These are phyloP conservation scores for Plecotus auritus DNA, from an alignment of 2,113 vertebrate species.

Conservation along the genomic window DNA sequence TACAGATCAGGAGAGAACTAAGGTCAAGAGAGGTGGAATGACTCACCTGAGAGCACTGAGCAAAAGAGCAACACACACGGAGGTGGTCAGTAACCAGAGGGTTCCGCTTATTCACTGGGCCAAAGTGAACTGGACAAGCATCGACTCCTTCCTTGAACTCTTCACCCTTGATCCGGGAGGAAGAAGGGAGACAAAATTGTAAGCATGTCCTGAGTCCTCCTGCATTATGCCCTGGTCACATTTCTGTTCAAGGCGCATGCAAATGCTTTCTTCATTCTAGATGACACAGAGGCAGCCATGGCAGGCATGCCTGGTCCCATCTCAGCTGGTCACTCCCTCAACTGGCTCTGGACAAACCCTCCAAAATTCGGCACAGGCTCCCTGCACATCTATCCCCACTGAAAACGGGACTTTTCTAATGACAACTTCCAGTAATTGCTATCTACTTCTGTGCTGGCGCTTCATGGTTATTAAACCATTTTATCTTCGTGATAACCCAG, in stretches of 20 bases:
- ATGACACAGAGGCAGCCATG: neutral
- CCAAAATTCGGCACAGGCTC: neutral
- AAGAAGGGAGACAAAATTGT: neutral
- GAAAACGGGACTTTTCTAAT: neutral
- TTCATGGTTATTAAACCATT: neutral
- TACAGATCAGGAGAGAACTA: neutral
- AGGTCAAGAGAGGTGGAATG: neutral
- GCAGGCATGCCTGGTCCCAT: neutral
- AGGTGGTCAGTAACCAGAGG: too few relatives aligned
- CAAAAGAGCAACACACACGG: too few relatives aligned
- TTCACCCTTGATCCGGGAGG: rapidly evolving
- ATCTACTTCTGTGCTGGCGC: neutral
- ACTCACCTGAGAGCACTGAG: neutral
- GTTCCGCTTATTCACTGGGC: neutral
- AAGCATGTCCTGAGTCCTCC: neutral
- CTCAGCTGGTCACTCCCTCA: neutral
- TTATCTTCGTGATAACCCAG: neutral
- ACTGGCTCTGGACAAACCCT: neutral
- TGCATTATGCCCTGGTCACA: neutral
- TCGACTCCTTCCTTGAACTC: neutral
- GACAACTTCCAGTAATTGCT: neutral
- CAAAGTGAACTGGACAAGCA: neutral
- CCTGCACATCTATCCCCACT: neutral
- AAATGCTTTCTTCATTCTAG: neutral
- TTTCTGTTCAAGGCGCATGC: neutral